phyloP scores from a whole-genome alignment of 2,113 vertebrate species.

The human (Homo sapiens) region DNA sequence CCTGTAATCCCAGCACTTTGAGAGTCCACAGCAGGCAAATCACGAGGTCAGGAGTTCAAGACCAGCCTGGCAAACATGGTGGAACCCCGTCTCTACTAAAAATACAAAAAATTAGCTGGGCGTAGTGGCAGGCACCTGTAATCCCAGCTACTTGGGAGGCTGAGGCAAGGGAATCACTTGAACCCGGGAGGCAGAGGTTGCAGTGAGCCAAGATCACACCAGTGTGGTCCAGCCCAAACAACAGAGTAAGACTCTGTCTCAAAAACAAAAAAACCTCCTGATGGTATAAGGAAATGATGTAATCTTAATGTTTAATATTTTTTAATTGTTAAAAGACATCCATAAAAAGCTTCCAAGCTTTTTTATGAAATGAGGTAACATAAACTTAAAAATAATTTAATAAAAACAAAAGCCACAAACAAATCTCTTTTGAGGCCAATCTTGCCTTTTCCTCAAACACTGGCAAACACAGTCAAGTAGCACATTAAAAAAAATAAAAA shows the following conservation, averaged over 20 bases:
- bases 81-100: neutral
- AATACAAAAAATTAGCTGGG: neutral
- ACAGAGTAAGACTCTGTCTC: neutral
- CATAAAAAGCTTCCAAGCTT: neutral
- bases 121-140: neutral
- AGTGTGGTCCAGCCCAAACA: neutral
- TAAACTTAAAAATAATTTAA: constrained; percentile 43
- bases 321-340: neutral
- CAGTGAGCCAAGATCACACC: neutral
- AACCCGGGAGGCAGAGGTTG: neutral
- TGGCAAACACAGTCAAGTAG: neutral
- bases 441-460: neutral
- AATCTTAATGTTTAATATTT: neutral
- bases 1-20: neutral
- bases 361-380: neutral
- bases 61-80: neutral
- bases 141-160: neutral
- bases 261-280: neutral
- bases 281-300: neutral
- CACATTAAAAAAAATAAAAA: neutral
- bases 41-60: neutral
- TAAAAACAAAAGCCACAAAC: neutral
- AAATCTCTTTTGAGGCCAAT: neutral
- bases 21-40: neutral
- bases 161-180: neutral